Evolutionary conservation across 2,888 invertebrate species (phyloP).

Genomic region (Drosophila parthenogenetica): DNA sequence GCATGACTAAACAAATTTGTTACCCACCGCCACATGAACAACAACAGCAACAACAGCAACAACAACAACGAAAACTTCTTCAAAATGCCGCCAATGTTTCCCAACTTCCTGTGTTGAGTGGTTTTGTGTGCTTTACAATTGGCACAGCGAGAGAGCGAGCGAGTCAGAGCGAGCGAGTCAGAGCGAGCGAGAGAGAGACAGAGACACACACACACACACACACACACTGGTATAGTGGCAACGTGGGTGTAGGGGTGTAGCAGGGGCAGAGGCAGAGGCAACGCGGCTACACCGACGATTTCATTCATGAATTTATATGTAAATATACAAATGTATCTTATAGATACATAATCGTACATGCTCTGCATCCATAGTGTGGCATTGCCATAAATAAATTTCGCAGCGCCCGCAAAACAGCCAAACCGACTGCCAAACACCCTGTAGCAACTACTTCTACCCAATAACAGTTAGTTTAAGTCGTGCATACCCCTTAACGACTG

Average conservation of each 20-base stretch:
- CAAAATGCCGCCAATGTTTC: constrained; percentile 78
- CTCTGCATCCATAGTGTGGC: constrained; percentile 74
- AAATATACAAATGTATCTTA: constrained; percentile 39
- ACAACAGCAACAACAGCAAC: constrained; percentile 30
- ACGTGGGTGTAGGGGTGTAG: not conserved
- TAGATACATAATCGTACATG: constrained; percentile 75
- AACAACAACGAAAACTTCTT: constrained; percentile 59
- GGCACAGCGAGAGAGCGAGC: constrained; percentile 50
- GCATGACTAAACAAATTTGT: constrained; percentile 78
- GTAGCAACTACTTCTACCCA: not conserved
- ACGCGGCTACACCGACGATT: constrained; percentile 44
- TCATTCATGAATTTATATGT: constrained; percentile 76
- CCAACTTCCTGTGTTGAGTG: constrained; percentile 75
- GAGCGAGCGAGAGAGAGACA: not conserved
- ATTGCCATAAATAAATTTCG: constrained; percentile 70
- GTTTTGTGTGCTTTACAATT: constrained; percentile 66
- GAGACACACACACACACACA: too few species aligned
- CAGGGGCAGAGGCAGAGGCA: too few species aligned
- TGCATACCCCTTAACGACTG: constrained; percentile 10
- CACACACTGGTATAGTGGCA: not conserved
- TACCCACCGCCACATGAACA: constrained; percentile 44
- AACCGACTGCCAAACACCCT: constrained; percentile 21
- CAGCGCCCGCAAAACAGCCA: constrained; percentile 34
- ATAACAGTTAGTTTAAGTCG: too few species aligned
- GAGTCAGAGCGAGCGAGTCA: constrained; percentile 23